These are phyloP conservation scores for Vultur gryphus DNA, from an alignment of 2,797 vertebrate species.

Conservation along the genomic window DNA sequence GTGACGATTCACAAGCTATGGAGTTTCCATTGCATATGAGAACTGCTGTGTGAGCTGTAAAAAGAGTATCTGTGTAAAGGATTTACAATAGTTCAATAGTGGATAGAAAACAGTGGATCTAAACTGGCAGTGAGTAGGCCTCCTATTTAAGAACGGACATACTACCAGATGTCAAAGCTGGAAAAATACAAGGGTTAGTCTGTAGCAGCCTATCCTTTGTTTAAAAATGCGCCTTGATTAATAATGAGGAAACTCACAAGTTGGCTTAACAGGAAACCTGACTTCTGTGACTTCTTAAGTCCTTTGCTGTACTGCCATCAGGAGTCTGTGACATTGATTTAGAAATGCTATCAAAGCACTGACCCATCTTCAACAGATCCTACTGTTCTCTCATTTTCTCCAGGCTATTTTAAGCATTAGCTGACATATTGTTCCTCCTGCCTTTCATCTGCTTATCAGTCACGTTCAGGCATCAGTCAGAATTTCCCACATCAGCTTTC, in stretches of 20 bases:
- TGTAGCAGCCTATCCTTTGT: not conserved
- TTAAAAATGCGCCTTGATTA: not conserved
- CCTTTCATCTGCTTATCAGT: constrained; percentile 59
- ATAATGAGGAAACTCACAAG: not conserved
- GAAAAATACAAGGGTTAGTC: not conserved
- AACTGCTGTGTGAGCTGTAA: not conserved
- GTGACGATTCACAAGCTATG: not conserved
- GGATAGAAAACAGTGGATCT: not conserved
- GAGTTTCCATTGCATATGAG: not conserved
- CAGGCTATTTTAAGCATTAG: constrained; percentile 48
- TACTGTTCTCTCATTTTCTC: constrained; percentile 57
- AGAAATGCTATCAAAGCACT: constrained; percentile 53
- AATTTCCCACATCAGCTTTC: constrained; percentile 47
- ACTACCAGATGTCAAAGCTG: not conserved
- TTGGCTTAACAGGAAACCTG: not conserved
- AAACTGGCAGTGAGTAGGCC: not conserved
- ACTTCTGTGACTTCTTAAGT: constrained; percentile 43
- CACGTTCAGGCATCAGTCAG: constrained; percentile 53
- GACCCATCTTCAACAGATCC: constrained; percentile 43
- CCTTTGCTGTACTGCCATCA: not conserved
- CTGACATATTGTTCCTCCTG: constrained; percentile 50
- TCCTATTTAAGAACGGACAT: not conserved
- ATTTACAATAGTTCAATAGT: not conserved
- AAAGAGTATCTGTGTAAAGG: not conserved
- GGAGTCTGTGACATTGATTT: constrained; percentile 55